Evolutionary conservation across 2,113 vertebrate genomes (phyloP).

Genomic region (Chitala chitala): DNA sequence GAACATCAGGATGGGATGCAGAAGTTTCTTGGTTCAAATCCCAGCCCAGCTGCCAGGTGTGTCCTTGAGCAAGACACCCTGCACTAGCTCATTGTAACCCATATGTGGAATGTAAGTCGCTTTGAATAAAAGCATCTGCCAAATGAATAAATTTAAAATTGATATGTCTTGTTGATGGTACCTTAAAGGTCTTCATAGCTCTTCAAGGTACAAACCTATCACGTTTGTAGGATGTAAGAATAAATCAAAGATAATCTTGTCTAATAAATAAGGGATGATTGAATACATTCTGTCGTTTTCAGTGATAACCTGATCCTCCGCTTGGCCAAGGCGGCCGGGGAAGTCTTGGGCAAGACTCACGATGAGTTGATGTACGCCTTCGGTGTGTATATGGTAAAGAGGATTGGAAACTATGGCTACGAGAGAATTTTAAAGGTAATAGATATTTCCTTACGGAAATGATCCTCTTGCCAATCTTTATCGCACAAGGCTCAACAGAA

Average conservation of each 20-base stretch:
- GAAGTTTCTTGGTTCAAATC: no score
- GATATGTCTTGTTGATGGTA: background rate
- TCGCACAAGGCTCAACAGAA: no score
- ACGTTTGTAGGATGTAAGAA: background rate
- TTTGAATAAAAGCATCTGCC: no score
- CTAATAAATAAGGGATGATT: background rate
- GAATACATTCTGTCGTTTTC: background rate
- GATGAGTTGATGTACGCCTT: slow-evolving; percentile 69
- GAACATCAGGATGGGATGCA: no score
- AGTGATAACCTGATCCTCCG: slow-evolving; percentile 65
- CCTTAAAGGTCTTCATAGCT: background rate
- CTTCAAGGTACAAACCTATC: background rate
- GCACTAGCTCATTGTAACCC: no score
- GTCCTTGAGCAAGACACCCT: no score
- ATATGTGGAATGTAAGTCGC: no score
- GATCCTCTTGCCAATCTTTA: background rate
- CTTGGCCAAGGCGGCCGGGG: slow-evolving; percentile 62
- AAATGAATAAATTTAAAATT: no score
- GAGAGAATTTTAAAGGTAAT: slow-evolving; percentile 63
- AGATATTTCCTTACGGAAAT: background rate
- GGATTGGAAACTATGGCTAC: slow-evolving; percentile 65
- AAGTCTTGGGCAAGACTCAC: slow-evolving; percentile 65
- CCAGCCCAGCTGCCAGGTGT: no score
- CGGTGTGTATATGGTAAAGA: slow-evolving; percentile 66
- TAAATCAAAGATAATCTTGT: background rate